A percentile compares a stretch with the other conserved stretches of the same genome.
These are phyloP conservation scores for Bostrychus sinensis DNA, from an alignment of 2,113 vertebrate genomes.

Conservation along the genomic window DNA sequence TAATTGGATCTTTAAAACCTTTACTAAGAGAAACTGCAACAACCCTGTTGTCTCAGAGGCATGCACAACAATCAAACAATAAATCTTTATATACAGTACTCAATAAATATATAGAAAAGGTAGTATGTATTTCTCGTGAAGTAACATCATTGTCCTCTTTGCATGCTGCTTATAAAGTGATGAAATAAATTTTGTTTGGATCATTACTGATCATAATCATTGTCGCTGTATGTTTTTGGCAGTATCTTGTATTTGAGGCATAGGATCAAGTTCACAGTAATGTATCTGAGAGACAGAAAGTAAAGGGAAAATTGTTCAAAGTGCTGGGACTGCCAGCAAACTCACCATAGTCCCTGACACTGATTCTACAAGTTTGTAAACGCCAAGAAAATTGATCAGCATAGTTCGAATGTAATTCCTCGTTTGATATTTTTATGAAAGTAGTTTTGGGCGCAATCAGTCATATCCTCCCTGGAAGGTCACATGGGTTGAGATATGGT, in stretches of 20 bases:
- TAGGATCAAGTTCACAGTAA: constrained; percentile 14
- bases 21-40: constrained; percentile 17
- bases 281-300: not conserved
- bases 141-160: constrained; percentile 13
- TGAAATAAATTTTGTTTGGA: constrained; percentile 25
- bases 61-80: constrained; percentile 40
- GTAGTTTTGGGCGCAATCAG: not conserved
- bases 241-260: constrained; percentile 67
- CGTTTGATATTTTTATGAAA: not conserved
- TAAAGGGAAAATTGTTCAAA: not conserved
- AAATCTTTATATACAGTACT: constrained; percentile 41
- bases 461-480: not conserved
- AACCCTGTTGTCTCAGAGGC: constrained; percentile 45
- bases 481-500: not conserved
- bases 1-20: constrained; percentile 5
- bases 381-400: not conserved
- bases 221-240: constrained; percentile 29
- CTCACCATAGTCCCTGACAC: not conserved
- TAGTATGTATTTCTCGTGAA: not conserved
- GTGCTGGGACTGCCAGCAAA: not conserved
- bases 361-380: not conserved
- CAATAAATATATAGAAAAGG: constrained; percentile 41
- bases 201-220: constrained; percentile 29
- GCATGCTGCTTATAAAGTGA: constrained; percentile 18
- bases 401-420: not conserved